Conservation (phyloP, 2,888 invertebrate species). For the Pristionchus maxplancki region DNA sequence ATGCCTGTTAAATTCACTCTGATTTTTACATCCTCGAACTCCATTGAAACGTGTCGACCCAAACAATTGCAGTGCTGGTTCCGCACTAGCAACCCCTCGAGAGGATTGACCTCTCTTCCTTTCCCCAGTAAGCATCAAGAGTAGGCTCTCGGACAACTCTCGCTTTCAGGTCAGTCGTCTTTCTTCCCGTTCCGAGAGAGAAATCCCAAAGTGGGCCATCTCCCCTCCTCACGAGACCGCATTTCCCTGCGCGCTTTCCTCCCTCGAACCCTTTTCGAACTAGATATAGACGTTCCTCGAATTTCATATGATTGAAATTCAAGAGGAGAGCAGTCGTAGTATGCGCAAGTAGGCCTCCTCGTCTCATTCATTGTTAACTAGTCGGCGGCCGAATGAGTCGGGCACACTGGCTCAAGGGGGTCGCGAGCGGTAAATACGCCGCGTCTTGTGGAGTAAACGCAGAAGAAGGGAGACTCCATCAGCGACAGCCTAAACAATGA, state of each 20-base stretch:
- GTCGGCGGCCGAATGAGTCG: not conserved
- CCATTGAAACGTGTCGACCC: not conserved
- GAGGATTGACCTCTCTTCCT: not conserved
- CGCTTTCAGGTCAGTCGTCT: not conserved
- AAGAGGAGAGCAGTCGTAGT: not conserved
- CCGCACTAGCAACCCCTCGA: not conserved
- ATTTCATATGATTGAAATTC: not conserved
- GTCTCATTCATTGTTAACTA: slow-evolving; percentile 44
- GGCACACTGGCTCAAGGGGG: not conserved
- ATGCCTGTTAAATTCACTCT: no score
- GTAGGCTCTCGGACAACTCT: not conserved
- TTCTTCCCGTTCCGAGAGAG: not conserved
- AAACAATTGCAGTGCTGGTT: no score
- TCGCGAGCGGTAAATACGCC: slow-evolving; percentile 31
- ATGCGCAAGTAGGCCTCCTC: not conserved
- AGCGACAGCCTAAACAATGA: not conserved
- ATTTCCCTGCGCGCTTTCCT: not conserved
- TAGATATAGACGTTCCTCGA: not conserved
- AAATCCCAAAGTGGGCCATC: slow-evolving; percentile 21
- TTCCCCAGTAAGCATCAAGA: not conserved
- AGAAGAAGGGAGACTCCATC: not conserved
- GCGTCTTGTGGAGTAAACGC: not conserved
- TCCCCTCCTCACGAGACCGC: not conserved
- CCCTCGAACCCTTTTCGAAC: not conserved
- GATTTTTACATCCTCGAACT: no score